Conservation (phyloP, 2,113 vertebrate genomes). For the Australoheros scitulus region DNA sequence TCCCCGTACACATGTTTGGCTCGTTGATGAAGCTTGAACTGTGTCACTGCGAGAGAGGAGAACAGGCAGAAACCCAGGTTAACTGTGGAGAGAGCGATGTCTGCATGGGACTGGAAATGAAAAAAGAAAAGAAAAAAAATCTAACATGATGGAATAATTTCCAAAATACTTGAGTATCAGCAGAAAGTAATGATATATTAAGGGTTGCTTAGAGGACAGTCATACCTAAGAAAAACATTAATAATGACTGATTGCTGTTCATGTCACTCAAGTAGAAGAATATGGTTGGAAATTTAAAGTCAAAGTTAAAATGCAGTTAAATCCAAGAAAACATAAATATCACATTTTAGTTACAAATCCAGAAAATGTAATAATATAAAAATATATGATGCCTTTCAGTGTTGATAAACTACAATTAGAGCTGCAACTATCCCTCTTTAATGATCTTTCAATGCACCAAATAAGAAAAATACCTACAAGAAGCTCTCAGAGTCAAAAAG, state of each 20-base stretch:
- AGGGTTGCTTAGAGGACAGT: neutral
- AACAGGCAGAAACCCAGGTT: neutral
- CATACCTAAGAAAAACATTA: neutral
- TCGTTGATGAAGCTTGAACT: conserved; percentile 91
- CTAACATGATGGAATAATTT: neutral
- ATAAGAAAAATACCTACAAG: neutral
- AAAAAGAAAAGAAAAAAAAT: neutral
- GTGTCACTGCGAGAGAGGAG: conserved; percentile 76
- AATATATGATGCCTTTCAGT: neutral
- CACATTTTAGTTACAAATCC: neutral
- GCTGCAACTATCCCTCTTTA: neutral
- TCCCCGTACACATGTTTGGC: conserved; percentile 94
- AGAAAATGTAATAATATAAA: neutral
- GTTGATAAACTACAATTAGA: neutral
- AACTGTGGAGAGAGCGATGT: neutral
- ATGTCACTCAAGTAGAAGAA: neutral
- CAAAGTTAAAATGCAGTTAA: neutral
- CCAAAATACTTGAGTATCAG: neutral
- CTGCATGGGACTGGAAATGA: neutral
- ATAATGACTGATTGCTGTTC: neutral
- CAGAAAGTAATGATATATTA: neutral
- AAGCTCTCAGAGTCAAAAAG: neutral
- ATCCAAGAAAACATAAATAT: neutral
- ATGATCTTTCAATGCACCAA: neutral
- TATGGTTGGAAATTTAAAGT: neutral